phyloP scores from a whole-genome alignment of 2,113 vertebrate genomes.

The Onychostruthus taczanowskii region DNA sequence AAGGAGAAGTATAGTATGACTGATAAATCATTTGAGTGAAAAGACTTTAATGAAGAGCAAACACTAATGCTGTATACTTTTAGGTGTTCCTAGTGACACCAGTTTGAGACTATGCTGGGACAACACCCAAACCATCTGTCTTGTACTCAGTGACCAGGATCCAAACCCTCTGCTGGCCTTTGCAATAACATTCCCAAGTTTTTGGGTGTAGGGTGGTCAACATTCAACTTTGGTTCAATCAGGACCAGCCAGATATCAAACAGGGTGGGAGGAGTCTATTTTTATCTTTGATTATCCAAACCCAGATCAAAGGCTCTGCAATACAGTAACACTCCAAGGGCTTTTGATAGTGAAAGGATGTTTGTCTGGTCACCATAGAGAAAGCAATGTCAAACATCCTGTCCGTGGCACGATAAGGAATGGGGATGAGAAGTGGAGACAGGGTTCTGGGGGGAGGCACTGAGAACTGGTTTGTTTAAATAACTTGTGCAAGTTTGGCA shows the following conservation, averaged over 20 bases:
- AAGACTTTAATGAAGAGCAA: neutral
- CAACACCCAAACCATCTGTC: neutral
- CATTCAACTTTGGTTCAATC: neutral
- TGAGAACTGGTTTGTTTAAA: constrained; percentile 38
- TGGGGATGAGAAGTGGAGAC: neutral
- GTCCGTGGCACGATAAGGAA: constrained; percentile 20
- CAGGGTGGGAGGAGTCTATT: neutral
- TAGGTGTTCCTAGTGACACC: neutral
- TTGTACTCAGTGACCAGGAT: neutral
- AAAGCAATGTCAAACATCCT: constrained; percentile 54
- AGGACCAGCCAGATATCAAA: neutral
- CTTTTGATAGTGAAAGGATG: constrained; percentile 59
- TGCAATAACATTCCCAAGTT: neutral
- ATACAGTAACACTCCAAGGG: constrained; percentile 27
- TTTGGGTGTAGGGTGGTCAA: neutral
- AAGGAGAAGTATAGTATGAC: neutral
- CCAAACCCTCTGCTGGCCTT: neutral
- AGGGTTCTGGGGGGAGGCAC: neutral
- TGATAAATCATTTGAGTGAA: neutral
- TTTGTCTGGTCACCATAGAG: constrained; percentile 48
- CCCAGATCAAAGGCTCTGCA: constrained; percentile 57
- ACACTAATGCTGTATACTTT: neutral
- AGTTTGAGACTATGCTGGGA: neutral
- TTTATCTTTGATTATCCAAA: constrained; percentile 57
- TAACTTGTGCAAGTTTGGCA: constrained; percentile 39